Conservation (phyloP, 2,113 vertebrate genomes). For the Cynocephalus volans region DNA sequence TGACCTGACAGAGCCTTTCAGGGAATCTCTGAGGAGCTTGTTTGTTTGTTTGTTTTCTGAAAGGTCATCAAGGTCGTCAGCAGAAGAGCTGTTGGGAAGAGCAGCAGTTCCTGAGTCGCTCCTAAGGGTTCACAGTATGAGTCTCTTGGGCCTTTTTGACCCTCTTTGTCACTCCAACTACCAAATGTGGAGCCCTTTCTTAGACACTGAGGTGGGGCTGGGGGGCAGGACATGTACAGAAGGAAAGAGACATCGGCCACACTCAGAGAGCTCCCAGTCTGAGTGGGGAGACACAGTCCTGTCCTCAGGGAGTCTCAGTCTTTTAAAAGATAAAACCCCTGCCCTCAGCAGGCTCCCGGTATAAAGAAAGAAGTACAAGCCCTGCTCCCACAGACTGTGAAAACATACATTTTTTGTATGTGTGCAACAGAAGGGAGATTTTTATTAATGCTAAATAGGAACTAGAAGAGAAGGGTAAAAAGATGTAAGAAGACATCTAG, state of each 20-base stretch:
- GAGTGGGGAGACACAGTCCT: neutral
- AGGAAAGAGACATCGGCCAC: neutral
- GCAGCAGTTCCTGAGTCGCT: neutral
- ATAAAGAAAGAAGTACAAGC: neutral
- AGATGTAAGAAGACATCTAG: neutral
- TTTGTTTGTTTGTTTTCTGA: neutral
- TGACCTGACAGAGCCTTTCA: neutral
- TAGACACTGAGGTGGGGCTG: neutral
- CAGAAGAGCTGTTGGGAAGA: neutral
- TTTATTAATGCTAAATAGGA: neutral
- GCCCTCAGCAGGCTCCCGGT: neutral
- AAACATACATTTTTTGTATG: neutral
- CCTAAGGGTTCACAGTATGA: neutral
- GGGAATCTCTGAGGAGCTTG: neutral
- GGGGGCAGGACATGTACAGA: neutral
- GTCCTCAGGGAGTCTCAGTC: neutral
- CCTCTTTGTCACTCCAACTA: neutral
- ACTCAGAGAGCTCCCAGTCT: neutral
- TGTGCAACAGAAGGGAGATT: neutral
- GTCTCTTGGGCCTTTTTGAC: neutral
- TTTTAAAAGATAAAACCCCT: too few relatives aligned
- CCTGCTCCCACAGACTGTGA: neutral
- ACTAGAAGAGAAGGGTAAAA: neutral
- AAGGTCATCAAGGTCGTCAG: neutral
- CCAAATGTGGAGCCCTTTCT: neutral